Evolutionary conservation across 2,113 vertebrate species (phyloP), one percentile per base, ranked within the genome.

Genomic region (Hippocampus barbouri): DNA sequence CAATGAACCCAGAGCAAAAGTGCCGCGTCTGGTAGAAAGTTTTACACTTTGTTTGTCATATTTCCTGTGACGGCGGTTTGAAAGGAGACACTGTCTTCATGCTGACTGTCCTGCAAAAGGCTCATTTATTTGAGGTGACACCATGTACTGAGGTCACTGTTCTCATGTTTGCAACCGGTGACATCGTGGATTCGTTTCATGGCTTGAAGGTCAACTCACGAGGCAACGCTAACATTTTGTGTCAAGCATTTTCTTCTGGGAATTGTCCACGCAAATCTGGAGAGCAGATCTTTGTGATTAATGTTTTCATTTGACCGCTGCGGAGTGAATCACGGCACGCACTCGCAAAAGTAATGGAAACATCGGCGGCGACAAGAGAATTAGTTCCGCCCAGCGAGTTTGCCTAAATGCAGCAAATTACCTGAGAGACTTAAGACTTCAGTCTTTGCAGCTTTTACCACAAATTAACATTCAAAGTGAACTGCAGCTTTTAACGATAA

Each of bases 11-110:
- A 0, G 75, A 87, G 3, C 86, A 89, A 87, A 96, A 93, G 64
- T 98, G 97, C 84, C 90, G 95, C 2, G 92, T 99, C 73, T 99
- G 97, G 97, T 98, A 93, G 86, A 89, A 78, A 0, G 25, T 79
- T 73, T 53, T 5, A 57, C 38, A 30, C 27, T 21, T 53, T 6
- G 41, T 12, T 27, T 76, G 66, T 74, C 78, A 21, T 56, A 49
- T 84, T 83, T 80, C 67, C 69, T 71, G 63, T 84, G 45, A 57
- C 45, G 62, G 78, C 56, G 68, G 72, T 72, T 77, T 80, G 27
- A 71, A 73, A 73, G 63, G 76, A 69, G 78, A 71, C 30, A 74
- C 12, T 8, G 27, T 45, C 14, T 45, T 43, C n/a, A 66, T 16
- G 62, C 45, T 53, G 66, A 68, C 45, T 15, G 9, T 68, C 53